Conservation (phyloP, 2,888 invertebrate species). For the Trissolcus brochymenae region DNA sequence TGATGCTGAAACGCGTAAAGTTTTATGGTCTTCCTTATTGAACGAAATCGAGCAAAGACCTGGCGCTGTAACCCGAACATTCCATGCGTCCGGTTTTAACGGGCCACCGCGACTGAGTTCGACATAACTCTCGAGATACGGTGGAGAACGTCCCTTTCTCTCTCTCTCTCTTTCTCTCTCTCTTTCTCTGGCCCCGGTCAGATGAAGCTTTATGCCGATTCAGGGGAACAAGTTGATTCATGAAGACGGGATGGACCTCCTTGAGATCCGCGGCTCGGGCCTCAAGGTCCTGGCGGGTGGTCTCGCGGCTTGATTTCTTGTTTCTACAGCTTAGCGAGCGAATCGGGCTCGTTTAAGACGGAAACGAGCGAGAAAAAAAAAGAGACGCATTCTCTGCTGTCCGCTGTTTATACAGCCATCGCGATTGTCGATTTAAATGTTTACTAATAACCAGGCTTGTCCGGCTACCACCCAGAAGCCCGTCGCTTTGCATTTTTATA, state of each 20-base stretch:
- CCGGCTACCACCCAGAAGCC: slow-evolving; percentile 76
- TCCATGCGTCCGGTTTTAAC: slow-evolving; percentile 58
- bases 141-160: slow-evolving; percentile 26
- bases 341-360: slow-evolving; percentile 59
- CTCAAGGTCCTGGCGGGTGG: slow-evolving; percentile 75
- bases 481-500: slow-evolving; percentile 76
- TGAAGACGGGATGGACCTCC: slow-evolving; percentile 76
- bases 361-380: slow-evolving; percentile 57
- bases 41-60: slow-evolving; percentile 47
- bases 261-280: slow-evolving; percentile 72
- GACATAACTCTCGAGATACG: slow-evolving; percentile 66
- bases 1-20: slow-evolving; percentile 6
- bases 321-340: slow-evolving; percentile 69
- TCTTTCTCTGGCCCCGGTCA: slow-evolving; percentile 21
- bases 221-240: slow-evolving; percentile 74
- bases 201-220: slow-evolving; percentile 75
- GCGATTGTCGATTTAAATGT: slow-evolving; percentile 77
- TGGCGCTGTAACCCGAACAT: slow-evolving; percentile 42
- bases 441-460: slow-evolving; percentile 77
- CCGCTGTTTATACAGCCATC: slow-evolving; percentile 63
- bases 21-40: slow-evolving; percentile 50
- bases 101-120: slow-evolving; percentile 58
- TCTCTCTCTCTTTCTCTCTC: slow-evolving; percentile 24
- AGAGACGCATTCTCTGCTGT: slow-evolving; percentile 62
- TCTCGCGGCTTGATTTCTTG: slow-evolving; percentile 76